Evolutionary conservation across 2,888 invertebrate species (phyloP).

Genomic region (Tetragnatha montana): DNA sequence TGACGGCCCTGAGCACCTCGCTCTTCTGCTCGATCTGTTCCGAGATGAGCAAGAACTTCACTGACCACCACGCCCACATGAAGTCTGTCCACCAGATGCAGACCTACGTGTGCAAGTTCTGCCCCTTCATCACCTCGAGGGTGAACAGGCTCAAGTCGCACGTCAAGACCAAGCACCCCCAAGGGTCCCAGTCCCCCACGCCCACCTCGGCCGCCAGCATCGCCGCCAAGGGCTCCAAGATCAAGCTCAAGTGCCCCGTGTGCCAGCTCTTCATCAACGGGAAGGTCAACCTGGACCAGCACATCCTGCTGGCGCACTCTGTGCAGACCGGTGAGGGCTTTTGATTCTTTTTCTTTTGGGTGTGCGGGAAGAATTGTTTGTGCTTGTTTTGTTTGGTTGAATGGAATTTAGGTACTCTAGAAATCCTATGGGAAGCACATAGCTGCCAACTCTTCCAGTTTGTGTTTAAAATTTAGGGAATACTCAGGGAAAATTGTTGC

Average conservation of each 20-base stretch:
- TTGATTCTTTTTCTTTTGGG: too few relatives aligned
- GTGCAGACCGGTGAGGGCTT: conserved; percentile 72
- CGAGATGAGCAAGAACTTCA: conserved; percentile 70
- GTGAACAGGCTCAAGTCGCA: conserved; percentile 71
- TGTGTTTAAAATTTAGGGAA: too few relatives aligned
- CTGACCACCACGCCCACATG: conserved; percentile 73
- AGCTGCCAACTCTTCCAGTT: too few relatives aligned
- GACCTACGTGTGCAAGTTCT: conserved; percentile 72
- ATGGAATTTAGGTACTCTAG: neutral
- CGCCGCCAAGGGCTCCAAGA: conserved; percentile 44
- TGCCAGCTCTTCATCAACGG: conserved; percentile 72
- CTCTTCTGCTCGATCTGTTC: conserved; percentile 73
- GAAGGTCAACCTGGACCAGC: conserved; percentile 72
- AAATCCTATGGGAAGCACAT: too few relatives aligned
- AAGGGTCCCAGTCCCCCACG: conserved; percentile 34
- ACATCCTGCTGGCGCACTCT: conserved; percentile 72
- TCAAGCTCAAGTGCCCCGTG: conserved; percentile 72
- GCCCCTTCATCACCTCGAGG: conserved; percentile 72
- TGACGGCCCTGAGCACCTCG: conserved; percentile 69
- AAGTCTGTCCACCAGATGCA: conserved; percentile 72
- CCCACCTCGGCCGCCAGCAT: conserved; percentile 9
- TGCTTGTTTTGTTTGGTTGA: neutral
- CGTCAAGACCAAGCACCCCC: conserved; percentile 72
- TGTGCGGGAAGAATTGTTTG: too few relatives aligned
- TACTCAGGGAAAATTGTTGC: too few relatives aligned